Evolutionary conservation across 1,140 invertebrate genomes (phyloP).

Genomic region (Pseudachorutes palmiensis): DNA sequence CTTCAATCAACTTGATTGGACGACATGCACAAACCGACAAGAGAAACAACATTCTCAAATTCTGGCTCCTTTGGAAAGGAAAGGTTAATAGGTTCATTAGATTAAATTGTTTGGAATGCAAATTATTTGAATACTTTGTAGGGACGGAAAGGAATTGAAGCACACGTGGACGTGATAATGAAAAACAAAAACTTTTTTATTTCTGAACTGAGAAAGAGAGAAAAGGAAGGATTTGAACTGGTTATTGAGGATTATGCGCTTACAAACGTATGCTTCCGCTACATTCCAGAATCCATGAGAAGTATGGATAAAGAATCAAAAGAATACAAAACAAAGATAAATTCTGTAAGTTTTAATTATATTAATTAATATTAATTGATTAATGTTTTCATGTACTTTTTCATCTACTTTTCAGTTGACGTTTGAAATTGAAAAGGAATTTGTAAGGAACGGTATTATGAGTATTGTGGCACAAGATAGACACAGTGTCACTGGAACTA

Average conservation of each 20-base stretch:
- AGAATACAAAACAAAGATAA: neutral
- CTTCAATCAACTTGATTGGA: neutral
- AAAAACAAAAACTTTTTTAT: neutral
- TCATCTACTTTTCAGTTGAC: neutral
- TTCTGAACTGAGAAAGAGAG: neutral
- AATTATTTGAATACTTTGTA: neutral
- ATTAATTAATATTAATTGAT: neutral
- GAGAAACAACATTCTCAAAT: conserved; percentile 15
- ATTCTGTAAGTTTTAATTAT: neutral
- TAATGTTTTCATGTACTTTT: neutral
- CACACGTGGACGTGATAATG: neutral
- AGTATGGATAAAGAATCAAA: neutral
- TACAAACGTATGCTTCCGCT: neutral
- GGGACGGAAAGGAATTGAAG: neutral
- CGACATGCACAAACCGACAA: conserved; percentile 3
- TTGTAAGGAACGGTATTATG: neutral
- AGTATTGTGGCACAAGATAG: neutral
- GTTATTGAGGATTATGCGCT: neutral
- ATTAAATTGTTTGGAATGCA: too few species aligned
- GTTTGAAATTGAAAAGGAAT: neutral
- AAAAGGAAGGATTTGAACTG: neutral
- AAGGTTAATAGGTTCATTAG: too few species aligned
- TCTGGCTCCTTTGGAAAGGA: conserved; percentile 13
- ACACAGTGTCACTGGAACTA: neutral
- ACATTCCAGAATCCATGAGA: neutral